Evolutionary conservation across 2,113 vertebrate species (phyloP).

Genomic region (Crotophaga sulcirostris): DNA sequence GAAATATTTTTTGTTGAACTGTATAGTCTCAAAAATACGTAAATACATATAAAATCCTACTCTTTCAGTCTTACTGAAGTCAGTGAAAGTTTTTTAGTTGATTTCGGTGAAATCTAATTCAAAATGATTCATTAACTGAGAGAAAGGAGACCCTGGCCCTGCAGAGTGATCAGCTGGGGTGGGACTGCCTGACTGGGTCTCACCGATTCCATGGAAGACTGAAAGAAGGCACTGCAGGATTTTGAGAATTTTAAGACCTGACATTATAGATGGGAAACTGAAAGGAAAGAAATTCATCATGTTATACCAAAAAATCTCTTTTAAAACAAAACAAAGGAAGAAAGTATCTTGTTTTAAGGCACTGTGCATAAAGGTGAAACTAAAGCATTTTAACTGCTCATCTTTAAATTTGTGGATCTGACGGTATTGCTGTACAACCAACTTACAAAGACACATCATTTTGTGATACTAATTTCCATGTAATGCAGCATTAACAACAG

Average conservation of each 20-base stretch:
- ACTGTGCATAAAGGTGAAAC: background rate
- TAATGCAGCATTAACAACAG: background rate
- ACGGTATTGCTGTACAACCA: background rate
- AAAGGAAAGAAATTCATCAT: background rate
- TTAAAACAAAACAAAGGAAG: background rate
- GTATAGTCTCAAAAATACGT: background rate
- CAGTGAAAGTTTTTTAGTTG: background rate
- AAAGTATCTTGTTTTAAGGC: background rate
- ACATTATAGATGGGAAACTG: background rate
- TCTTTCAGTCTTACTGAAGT: background rate
- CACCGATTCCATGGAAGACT: background rate
- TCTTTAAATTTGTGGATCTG: background rate
- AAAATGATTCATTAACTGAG: background rate
- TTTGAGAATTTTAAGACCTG: background rate
- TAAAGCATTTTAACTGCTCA: background rate
- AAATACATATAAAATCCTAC: background rate
- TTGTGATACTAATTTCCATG: background rate
- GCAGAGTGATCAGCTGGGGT: rapidly evolving
- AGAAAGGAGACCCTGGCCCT: background rate
- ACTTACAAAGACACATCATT: background rate
- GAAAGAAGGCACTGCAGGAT: background rate
- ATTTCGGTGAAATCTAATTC: background rate
- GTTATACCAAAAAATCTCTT: background rate
- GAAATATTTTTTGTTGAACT: background rate
- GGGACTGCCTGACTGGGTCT: background rate